Percentiles rank a stretch among this genome's conserved stretches.
phyloP scores from a whole-genome alignment of 2,113 vertebrate species.

The Forbesichthys papilliferus region DNA sequence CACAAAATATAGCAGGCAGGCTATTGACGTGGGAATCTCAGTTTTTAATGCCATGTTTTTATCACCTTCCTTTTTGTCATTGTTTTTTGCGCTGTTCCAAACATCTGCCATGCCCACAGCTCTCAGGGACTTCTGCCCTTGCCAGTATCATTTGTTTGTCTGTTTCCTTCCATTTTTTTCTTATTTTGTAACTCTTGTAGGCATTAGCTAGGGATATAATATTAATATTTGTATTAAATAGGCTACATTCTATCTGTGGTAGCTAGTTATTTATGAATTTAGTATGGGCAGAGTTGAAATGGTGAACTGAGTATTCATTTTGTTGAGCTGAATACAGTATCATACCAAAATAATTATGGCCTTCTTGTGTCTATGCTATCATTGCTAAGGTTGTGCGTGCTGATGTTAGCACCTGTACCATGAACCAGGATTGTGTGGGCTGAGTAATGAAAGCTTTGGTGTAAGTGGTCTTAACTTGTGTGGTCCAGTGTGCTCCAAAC shows the following conservation, averaged over 20 bases:
- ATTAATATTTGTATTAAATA: conserved; percentile 29
- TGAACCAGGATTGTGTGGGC: conserved; percentile 15
- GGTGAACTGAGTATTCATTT: conserved; percentile 9
- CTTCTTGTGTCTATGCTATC: conserved; percentile 18
- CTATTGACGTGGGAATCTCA: too few species aligned
- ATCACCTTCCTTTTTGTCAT: conserved; percentile 36
- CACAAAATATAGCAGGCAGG: too few species aligned
- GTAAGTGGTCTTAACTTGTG: conserved; percentile 27
- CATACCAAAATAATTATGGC: conserved; percentile 5
- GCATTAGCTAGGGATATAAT: background rate
- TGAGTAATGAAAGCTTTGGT: conserved; percentile 26
- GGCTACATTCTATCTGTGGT: background rate
- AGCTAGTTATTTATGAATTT: background rate
- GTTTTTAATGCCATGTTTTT: conserved; percentile 22
- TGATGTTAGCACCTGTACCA: conserved; percentile 24
- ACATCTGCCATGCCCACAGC: conserved; percentile 46
- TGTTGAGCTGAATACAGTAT: conserved; percentile 6
- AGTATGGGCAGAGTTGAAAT: conserved; percentile 5
- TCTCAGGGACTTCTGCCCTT: conserved; percentile 50
- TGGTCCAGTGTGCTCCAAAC: too few species aligned
- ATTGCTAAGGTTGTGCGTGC: background rate
- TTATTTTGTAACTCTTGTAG: conserved; percentile 20
- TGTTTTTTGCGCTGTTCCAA: conserved; percentile 44
- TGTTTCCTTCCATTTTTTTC: conserved; percentile 36
- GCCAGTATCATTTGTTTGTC: conserved; percentile 16